A percentile compares a stretch with the other conserved stretches of the same genome.
Evolutionary conservation across 2,113 vertebrate species (phyloP).

Genomic region (Chionodraco myersi): DNA sequence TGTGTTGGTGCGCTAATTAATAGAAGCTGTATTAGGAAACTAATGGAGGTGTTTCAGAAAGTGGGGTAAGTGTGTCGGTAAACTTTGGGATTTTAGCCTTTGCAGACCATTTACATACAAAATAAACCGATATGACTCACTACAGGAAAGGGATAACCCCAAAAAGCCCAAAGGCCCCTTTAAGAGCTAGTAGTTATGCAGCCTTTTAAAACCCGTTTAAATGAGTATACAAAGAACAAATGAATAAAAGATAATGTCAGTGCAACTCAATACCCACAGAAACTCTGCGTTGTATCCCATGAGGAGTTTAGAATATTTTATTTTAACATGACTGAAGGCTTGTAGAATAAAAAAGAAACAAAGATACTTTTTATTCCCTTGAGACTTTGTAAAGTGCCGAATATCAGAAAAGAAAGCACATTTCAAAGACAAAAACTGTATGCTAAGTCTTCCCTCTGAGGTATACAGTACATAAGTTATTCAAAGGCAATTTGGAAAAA

Average conservation of each 20-base stretch:
- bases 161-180: too few species aligned
- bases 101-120: too few species aligned
- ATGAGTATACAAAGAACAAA: not conserved
- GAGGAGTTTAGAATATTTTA: not conserved
- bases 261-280: not conserved
- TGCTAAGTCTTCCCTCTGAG: slow-evolving; percentile 25
- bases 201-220: too few species aligned
- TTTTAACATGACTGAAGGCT: slow-evolving; percentile 54
- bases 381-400: slow-evolving; percentile 23
- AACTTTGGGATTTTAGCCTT: too few species aligned
- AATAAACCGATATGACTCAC: too few species aligned
- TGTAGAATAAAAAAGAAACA: slow-evolving; percentile 35
- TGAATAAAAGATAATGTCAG: not conserved
- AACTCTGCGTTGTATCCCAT: not conserved
- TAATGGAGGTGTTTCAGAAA: too few species aligned
- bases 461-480: slow-evolving; percentile 32
- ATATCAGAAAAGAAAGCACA: slow-evolving; percentile 47
- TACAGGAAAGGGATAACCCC: too few species aligned
- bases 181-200: too few species aligned
- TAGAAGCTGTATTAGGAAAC: too few species aligned
- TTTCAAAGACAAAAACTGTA: slow-evolving; percentile 31
- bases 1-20: too few species aligned
- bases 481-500: slow-evolving; percentile 62
- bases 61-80: too few species aligned
- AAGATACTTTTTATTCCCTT: slow-evolving; percentile 24